Conservation (phyloP, 2,113 vertebrate species). For the Machaerirhynchus nigripectus region DNA sequence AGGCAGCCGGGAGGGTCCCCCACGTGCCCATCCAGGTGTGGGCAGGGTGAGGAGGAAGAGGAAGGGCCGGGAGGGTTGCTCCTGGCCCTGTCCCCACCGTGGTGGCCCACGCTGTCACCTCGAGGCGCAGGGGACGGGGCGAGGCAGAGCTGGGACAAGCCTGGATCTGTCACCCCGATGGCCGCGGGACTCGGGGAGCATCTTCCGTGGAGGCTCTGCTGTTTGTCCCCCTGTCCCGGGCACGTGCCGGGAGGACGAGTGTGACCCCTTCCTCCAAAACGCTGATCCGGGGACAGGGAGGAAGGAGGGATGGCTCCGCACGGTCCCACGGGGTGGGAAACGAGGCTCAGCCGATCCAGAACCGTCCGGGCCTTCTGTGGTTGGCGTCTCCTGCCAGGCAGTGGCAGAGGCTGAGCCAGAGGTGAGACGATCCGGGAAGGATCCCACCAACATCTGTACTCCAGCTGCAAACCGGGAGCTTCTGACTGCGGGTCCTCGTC, state of each 20-base stretch:
- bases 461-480: background rate
- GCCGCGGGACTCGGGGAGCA: fast-evolving
- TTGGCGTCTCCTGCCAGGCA: background rate
- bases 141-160: background rate
- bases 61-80: background rate
- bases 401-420: background rate
- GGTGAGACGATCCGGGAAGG: background rate
- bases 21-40: fast-evolving
- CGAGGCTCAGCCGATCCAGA: background rate
- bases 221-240: fast-evolving
- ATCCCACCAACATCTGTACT: background rate
- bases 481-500: fast-evolving
- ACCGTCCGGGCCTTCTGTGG: background rate
- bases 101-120: background rate
- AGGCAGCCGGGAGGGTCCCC: background rate
- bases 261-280: background rate
- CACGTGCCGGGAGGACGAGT: fast-evolving
- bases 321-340: fast-evolving
- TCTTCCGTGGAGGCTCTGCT: background rate
- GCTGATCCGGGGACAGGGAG: background rate
- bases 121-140: fast-evolving
- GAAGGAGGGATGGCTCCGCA: fast-evolving
- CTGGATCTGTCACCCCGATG: fast-evolving
- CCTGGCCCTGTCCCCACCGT: background rate
- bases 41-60: background rate